These are phyloP conservation scores for Omphaloscelis lunosa DNA, from an alignment of 2,888 invertebrate genomes.

Conservation along the genomic window DNA sequence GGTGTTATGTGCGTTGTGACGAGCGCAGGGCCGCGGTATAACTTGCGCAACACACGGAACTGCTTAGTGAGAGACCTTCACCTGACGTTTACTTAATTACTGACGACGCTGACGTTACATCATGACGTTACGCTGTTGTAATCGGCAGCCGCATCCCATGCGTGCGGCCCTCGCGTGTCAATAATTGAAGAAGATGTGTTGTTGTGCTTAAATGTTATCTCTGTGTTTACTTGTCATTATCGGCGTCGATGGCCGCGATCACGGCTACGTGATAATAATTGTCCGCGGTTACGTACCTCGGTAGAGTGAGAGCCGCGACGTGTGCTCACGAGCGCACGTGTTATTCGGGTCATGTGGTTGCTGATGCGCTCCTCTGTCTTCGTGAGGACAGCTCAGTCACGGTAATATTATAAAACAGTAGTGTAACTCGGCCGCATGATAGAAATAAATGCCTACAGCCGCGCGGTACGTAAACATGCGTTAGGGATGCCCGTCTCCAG, in stretches of 20 bases:
- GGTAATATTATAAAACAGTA: too few relatives aligned
- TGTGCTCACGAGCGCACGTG: background rate
- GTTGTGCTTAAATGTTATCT: conserved; percentile 2
- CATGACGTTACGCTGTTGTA: too few relatives aligned
- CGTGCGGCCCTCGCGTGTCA: background rate
- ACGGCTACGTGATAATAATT: conserved; percentile 14
- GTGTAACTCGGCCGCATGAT: too few relatives aligned
- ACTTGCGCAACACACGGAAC: conserved; percentile 51
- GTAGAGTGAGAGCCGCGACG: background rate
- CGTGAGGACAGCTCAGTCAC: background rate
- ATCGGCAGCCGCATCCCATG: background rate
- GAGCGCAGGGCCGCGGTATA: conserved; percentile 29
- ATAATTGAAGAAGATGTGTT: background rate
- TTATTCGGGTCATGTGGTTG: background rate
- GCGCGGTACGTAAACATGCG: too few relatives aligned
- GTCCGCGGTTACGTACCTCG: background rate
- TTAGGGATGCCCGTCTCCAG: too few relatives aligned
- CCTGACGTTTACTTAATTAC: conserved; percentile 31
- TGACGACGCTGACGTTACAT: conserved; percentile 49
- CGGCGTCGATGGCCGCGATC: background rate
- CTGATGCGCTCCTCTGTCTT: background rate
- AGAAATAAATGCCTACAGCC: too few relatives aligned
- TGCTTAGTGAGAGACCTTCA: conserved; percentile 49
- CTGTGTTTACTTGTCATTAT: conserved; percentile 1
- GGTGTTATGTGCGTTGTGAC: conserved; percentile 18